Percentiles rank a stretch among this genome's conserved stretches.
These are phyloP conservation scores for Rhimphoctona megacephalus DNA, from an alignment of 2,888 invertebrate species.

Conservation along the genomic window DNA sequence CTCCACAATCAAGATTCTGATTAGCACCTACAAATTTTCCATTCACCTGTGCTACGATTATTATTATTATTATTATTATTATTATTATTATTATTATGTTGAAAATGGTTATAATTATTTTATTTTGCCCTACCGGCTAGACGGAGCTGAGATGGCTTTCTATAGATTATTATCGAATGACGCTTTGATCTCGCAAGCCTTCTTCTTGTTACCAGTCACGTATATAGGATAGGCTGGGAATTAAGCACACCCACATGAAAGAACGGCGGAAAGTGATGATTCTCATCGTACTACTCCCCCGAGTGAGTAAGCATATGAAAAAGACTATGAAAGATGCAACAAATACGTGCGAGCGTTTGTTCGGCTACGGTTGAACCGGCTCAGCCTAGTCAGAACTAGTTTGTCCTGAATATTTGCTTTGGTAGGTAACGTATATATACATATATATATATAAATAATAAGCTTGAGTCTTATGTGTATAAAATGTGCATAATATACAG, in stretches of 20 bases:
- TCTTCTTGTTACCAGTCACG: conserved; percentile 24
- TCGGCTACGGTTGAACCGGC: background rate
- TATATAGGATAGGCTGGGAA: conserved; percentile 29
- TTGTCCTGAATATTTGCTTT: background rate
- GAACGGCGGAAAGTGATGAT: conserved; percentile 53
- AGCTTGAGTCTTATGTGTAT: background rate
- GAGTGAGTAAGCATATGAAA: conserved; percentile 52
- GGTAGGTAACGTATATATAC: background rate
- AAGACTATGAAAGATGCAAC: conserved; percentile 20
- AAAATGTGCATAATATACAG: no score
- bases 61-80: background rate
- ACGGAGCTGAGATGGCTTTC: background rate
- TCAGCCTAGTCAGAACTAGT: background rate
- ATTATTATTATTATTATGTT: background rate
- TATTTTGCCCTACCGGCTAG: background rate
- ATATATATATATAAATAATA: conserved; percentile 1
- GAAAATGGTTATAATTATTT: background rate
- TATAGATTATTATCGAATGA: conserved; percentile 24
- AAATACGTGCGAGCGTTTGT: conserved; percentile 3
- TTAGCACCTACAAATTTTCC: background rate
- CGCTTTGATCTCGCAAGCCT: conserved; percentile 17
- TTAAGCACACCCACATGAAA: conserved; percentile 19
- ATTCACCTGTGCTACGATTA: background rate
- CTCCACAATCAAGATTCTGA: background rate
- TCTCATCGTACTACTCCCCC: conserved; percentile 40